Base-by-base conservation (phyloP, 2,888 invertebrate genomes). In the Zootermopsis nevadensis region DNA sequence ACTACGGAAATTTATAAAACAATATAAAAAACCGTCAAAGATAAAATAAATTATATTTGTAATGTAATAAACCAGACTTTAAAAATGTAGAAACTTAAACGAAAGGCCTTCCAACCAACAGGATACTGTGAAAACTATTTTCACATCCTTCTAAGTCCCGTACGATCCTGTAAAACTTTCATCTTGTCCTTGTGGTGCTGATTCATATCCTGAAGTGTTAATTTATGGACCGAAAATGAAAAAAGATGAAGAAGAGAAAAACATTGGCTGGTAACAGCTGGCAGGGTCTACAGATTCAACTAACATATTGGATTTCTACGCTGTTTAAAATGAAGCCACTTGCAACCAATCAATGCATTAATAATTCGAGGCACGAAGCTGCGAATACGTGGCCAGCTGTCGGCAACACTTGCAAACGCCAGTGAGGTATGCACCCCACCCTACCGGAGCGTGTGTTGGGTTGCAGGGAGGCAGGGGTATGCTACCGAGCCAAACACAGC, bases 261-360 rank as follows among this genome's bases (percentile, higher is more conserved):
- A n/a, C 22, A 1, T 7, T 60, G 12, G 15, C 7, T 7, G n/a
- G 3, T 27, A 60, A 27, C 60, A 60, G 60, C n/a, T 60, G 55
- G 55, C 55, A 7, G 22, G 60, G 8, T n/a, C 60, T 60, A 60
- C 27, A 60, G 60, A 27, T 60, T 48, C 48, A 15, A 48, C 48
- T 15, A 66, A 27, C 66, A 33, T 12, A 69, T 8, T 38, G 24
- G 22, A 72, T 35, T 72, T 35, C 33, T 31, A 35, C 35, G n/a
- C 72, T 74, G 74, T 42, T 74, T 38, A 42, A 74, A 74, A 74
- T 42, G 24, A 74, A 74, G 74, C 74, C 74, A 74, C 74, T 42
- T 38, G 74, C 0, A 74, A 74, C 42, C 74, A 74, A 74, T 74
- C 74, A 74, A 42, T 74, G 74, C 42, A 74, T 74, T 42, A 74